These are phyloP conservation scores for Operophtera brumata DNA, from an alignment of 2,888 invertebrate species.

Conservation along the genomic window DNA sequence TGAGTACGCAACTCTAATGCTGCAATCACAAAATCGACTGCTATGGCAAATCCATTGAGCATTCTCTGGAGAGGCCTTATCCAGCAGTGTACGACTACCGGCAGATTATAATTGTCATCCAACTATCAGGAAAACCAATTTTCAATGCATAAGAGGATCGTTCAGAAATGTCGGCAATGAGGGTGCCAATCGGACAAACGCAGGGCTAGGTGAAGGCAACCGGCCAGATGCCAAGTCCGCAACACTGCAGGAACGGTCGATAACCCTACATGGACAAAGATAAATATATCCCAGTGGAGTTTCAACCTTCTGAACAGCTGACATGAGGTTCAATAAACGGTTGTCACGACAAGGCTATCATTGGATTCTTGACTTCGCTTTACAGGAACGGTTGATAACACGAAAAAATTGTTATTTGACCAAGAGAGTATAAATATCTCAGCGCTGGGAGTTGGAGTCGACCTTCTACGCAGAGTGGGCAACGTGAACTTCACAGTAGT, in stretches of 20 bases:
- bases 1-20: too few relatives aligned
- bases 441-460: too few relatives aligned
- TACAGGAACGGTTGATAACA: background rate
- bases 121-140: too few relatives aligned
- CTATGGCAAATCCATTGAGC: too few relatives aligned
- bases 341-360: background rate
- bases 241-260: constrained; percentile 17
- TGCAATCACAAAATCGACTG: too few relatives aligned
- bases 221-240: constrained; percentile 26
- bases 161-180: background rate
- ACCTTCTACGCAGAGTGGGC: too few relatives aligned
- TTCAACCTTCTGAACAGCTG: constrained; percentile 1
- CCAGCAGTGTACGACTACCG: too few relatives aligned
- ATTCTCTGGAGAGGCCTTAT: too few relatives aligned
- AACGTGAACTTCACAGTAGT: too few relatives aligned
- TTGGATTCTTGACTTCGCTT: background rate
- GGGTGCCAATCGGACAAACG: background rate
- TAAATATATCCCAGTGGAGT: background rate
- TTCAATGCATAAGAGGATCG: background rate
- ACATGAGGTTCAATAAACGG: background rate
- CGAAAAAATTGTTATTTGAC: too few relatives aligned
- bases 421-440: too few relatives aligned
- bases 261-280: constrained; percentile 23
- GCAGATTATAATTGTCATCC: too few relatives aligned
- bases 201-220: constrained; percentile 28